Percentiles rank a stretch among this genome's conserved stretches.
phyloP scores from a whole-genome alignment of 2,797 vertebrate species.

The Dipus sagitta region DNA sequence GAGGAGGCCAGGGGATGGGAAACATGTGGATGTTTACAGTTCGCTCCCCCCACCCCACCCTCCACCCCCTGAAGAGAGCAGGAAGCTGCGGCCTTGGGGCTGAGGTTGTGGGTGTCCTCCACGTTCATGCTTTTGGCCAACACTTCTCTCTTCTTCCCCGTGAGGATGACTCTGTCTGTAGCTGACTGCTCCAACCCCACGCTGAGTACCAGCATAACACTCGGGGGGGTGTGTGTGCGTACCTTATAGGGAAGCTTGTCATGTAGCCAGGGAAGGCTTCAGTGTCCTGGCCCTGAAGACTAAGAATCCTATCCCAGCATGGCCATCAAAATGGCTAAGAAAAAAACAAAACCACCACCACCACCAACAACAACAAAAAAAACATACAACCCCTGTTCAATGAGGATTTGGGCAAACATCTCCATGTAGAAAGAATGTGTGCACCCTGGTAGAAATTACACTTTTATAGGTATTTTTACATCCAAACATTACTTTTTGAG shows the following conservation, averaged over 20 bases:
- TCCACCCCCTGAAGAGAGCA: background rate
- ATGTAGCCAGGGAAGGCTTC: slow-evolving; percentile 32
- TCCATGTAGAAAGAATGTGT: slow-evolving; percentile 67
- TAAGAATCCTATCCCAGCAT: slow-evolving; percentile 60
- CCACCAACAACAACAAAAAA: no score
- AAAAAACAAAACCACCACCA: background rate
- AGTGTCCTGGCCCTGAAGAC: slow-evolving; percentile 40
- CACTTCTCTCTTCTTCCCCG: background rate
- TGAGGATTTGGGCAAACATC: slow-evolving; percentile 74
- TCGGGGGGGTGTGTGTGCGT: background rate
- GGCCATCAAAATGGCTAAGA: slow-evolving; percentile 68
- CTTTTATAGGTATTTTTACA: slow-evolving; percentile 83
- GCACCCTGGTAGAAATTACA: slow-evolving; percentile 75
- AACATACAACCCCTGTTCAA: slow-evolving; percentile 50
- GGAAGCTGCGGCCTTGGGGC: background rate
- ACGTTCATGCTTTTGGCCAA: background rate
- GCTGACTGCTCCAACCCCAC: background rate
- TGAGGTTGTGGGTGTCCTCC: rapidly evolving
- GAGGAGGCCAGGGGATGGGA: background rate
- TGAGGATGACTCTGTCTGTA: background rate
- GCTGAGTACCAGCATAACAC: background rate
- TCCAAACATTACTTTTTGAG: slow-evolving; percentile 83
- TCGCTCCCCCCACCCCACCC: background rate
- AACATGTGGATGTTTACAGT: background rate
- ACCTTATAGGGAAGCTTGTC: slow-evolving; percentile 5